Conservation (phyloP, 2,888 invertebrate genomes). For the Dicranocentrus wangi region DNA sequence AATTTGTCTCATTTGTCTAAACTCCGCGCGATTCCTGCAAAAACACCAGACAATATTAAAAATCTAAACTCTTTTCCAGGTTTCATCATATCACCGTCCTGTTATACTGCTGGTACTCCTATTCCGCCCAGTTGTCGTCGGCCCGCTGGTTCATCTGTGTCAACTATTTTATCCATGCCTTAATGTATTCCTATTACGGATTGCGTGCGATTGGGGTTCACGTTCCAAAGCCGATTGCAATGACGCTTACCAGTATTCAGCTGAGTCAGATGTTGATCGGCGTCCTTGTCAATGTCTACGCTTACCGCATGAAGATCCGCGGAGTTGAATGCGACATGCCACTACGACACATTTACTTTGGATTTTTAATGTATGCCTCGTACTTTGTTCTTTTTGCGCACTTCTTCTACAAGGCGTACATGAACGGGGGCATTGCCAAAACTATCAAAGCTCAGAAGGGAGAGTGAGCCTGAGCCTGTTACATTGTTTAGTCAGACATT, state of each 20-base stretch:
- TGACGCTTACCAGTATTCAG: slow-evolving; percentile 93
- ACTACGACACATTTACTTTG: slow-evolving; percentile 87
- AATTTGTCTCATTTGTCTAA: background rate
- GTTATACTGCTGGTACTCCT: slow-evolving; percentile 94
- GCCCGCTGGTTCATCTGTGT: slow-evolving; percentile 96
- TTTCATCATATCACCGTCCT: slow-evolving; percentile 97
- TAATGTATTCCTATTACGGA: slow-evolving; percentile 84
- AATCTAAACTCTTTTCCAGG: slow-evolving; percentile 55
- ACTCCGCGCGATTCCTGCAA: no score
- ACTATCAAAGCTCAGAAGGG: slow-evolving; percentile 33
- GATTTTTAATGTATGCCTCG: slow-evolving; percentile 94
- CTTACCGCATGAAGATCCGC: slow-evolving; percentile 79
- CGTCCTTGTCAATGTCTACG: slow-evolving; percentile 91
- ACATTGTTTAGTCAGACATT: no score
- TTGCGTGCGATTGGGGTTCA: slow-evolving; percentile 86
- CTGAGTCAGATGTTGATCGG: slow-evolving; percentile 95
- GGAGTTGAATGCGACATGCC: slow-evolving; percentile 89
- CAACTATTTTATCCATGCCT: slow-evolving; percentile 93
- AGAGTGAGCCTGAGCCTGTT: slow-evolving; percentile 19
- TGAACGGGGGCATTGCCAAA: slow-evolving; percentile 49
- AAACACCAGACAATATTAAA: no score
- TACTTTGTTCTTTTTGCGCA: slow-evolving; percentile 94
- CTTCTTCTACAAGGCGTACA: slow-evolving; percentile 93
- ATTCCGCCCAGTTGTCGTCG: slow-evolving; percentile 90
- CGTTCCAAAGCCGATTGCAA: slow-evolving; percentile 88